Percentiles rank a stretch among this genome's conserved stretches.
Evolutionary conservation across 1,140 invertebrate genomes (phyloP).

Genomic region (Cherax destructor): DNA sequence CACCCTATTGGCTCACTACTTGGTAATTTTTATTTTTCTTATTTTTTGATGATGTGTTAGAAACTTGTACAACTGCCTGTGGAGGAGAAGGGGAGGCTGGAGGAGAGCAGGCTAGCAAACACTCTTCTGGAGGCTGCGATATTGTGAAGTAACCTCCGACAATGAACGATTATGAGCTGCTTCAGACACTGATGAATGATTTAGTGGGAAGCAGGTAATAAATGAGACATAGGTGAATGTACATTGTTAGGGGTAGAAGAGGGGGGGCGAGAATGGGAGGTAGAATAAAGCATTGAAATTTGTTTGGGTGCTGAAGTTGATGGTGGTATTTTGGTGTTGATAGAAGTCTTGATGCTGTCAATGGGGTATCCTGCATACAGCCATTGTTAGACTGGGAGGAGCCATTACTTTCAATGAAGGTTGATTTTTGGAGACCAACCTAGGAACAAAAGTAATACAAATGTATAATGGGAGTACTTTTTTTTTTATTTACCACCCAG

Average conservation of each 20-base stretch:
- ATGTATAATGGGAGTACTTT: too few species aligned
- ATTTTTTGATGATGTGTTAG: background rate
- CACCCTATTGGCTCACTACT: background rate
- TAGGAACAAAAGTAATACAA: background rate
- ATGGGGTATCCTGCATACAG: background rate
- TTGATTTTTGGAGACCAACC: slow-evolving; percentile 2
- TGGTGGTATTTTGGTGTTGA: slow-evolving; percentile 52
- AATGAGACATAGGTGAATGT: background rate
- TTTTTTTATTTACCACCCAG: too few species aligned
- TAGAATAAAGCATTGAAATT: background rate
- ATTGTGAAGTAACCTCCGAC: background rate
- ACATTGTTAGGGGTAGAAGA: background rate
- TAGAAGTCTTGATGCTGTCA: slow-evolving; percentile 18
- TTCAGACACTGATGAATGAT: background rate
- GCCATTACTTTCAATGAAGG: slow-evolving; percentile 11
- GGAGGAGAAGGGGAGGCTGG: background rate
- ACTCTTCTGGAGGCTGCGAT: background rate
- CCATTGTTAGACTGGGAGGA: background rate
- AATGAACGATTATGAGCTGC: background rate
- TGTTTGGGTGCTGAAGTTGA: background rate
- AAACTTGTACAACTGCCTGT: background rate
- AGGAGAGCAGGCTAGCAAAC: background rate
- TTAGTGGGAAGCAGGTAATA: background rate
- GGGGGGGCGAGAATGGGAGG: background rate
- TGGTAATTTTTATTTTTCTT: background rate